These are phyloP conservation scores for Drosophila nr. perissopoda DNA, from an alignment of 2,888 invertebrate species.

Conservation along the genomic window DNA sequence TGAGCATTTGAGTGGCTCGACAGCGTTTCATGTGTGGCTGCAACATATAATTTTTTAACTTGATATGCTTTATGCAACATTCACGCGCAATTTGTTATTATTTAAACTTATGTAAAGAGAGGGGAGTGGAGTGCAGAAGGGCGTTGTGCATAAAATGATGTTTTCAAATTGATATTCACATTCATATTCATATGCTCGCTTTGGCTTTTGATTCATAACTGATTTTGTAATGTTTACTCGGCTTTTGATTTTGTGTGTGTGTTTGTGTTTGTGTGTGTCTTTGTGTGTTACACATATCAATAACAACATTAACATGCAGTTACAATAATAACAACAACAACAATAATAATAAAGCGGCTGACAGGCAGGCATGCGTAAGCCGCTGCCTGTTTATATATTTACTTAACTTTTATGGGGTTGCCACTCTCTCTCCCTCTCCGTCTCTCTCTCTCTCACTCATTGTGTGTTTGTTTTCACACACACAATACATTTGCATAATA, in stretches of 20 bases:
- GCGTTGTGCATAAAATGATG: conserved; percentile 20
- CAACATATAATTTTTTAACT: conserved; percentile 47
- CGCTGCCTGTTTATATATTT: conserved; percentile 76
- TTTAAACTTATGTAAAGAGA: conserved; percentile 22
- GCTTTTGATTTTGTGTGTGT: conserved; percentile 35
- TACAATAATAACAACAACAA: conserved; percentile 42
- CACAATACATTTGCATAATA: conserved; percentile 60
- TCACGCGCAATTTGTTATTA: conserved; percentile 72
- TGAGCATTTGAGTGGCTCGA: conserved; percentile 16
- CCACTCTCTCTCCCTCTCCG: conserved; percentile 1
- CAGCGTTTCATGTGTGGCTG: conserved; percentile 22
- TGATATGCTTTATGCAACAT: conserved; percentile 75
- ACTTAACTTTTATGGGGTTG: conserved; percentile 69
- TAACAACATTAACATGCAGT: conserved; percentile 71
- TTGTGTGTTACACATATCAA: conserved; percentile 56
- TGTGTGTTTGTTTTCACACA: conserved; percentile 48
- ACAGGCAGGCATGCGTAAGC: conserved; percentile 68
- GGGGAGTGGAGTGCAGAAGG: neutral
- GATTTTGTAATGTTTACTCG: conserved; percentile 6
- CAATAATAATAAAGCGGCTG: conserved; percentile 58
- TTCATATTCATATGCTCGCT: conserved; percentile 43
- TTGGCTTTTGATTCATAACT: conserved; percentile 9
- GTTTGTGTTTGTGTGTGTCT: conserved; percentile 10
- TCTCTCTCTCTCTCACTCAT: conserved; percentile 16
- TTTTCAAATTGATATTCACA: conserved; percentile 42